Conservation (phyloP, 2,113 vertebrate genomes). For the Erythrocercus mccallii region DNA sequence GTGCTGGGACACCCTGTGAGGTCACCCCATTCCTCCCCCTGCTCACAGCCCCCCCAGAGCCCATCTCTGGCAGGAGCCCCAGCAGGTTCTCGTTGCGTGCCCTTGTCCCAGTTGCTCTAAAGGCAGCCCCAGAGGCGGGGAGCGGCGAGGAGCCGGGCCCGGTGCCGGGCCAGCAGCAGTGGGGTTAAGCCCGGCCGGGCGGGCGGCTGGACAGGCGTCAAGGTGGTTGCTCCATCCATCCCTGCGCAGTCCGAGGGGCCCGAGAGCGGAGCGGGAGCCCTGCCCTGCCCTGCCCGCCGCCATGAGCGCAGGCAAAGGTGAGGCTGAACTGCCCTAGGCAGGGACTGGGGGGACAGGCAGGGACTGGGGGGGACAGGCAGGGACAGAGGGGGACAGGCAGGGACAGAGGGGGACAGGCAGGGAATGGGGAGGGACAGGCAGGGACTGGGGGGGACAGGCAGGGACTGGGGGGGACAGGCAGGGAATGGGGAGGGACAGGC, state of each 20-base stretch:
- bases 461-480: not conserved
- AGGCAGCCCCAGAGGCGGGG: not conserved
- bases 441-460: not conserved
- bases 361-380: not conserved
- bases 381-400: too few species aligned
- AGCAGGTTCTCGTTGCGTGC: rapidly evolving
- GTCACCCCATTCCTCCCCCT: not conserved
- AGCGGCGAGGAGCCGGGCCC: not conserved
- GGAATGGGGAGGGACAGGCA: not conserved
- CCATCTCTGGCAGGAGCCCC: not conserved
- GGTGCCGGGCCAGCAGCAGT: not conserved
- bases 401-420: not conserved
- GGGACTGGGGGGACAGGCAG: not conserved
- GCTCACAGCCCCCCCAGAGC: not conserved
- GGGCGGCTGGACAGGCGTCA: slow-evolving; percentile 54
- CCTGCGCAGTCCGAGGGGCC: slow-evolving; percentile 21
- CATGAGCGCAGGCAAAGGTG: slow-evolving; percentile 71
- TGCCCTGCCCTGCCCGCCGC: not conserved
- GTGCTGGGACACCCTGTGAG: rapidly evolving
- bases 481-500: too few species aligned
- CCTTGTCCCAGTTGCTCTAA: rapidly evolving
- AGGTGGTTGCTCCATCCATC: slow-evolving; percentile 64
- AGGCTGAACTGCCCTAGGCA: not conserved
- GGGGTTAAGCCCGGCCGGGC: slow-evolving; percentile 46
- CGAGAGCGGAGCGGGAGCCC: slow-evolving; percentile 16